Conservation (phyloP, 2,888 invertebrate species). For the Coelinius sp. region DNA sequence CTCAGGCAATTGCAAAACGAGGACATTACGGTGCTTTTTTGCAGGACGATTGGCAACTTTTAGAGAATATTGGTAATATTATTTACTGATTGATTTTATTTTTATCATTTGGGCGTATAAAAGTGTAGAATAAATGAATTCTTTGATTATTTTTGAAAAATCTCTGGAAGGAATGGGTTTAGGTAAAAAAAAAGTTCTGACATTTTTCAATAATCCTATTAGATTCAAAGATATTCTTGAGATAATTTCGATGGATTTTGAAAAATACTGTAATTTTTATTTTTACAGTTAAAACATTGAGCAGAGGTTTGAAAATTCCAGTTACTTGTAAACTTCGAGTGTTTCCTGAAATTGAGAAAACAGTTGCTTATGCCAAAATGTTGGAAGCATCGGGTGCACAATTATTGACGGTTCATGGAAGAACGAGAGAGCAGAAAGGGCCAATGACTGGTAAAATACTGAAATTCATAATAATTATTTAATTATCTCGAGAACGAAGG, state of each 20-base stretch:
- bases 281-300: conserved; percentile 80
- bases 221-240: no score
- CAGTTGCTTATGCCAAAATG: conserved; percentile 94
- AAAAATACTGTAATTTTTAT: no score
- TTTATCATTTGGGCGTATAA: no score
- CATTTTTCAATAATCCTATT: no score
- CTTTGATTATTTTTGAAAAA: no score
- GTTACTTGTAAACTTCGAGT: conserved; percentile 98
- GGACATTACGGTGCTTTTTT: conserved; percentile 97
- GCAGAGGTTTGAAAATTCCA: conserved; percentile 83
- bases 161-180: no score
- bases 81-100: not conserved
- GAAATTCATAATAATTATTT: not conserved
- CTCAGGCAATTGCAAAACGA: conserved; percentile 96
- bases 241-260: no score
- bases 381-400: conserved; percentile 93
- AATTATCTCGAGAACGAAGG: no score
- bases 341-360: conserved; percentile 87
- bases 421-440: conserved; percentile 97
- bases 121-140: no score
- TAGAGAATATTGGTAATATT: conserved; percentile 83
- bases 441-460: conserved; percentile 80
- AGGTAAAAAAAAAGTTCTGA: no score
- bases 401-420: conserved; percentile 94
- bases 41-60: conserved; percentile 94